Conservation (phyloP, 2,888 invertebrate species). For the Lasioglossum lativentre region DNA sequence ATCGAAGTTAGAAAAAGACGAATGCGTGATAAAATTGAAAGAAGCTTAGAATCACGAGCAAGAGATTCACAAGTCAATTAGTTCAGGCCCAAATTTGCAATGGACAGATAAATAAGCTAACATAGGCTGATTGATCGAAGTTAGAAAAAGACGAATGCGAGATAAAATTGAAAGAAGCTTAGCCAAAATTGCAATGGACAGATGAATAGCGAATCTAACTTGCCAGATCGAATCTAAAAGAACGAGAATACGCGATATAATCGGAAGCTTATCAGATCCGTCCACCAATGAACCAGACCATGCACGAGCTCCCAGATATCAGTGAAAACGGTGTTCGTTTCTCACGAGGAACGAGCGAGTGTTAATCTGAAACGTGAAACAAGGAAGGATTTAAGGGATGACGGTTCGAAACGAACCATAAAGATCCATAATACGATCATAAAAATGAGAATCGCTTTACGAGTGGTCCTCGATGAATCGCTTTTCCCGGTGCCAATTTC, state of each 20-base stretch:
- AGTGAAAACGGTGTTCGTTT: background rate
- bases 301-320: background rate
- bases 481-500: background rate
- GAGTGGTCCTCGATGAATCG: background rate
- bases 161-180: no score
- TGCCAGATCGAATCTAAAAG: no score
- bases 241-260: background rate
- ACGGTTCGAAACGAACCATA: background rate
- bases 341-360: background rate
- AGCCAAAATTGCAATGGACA: no score
- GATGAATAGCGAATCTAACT: no score
- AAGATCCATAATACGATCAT: background rate
- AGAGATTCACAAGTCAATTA: no score
- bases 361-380: background rate
- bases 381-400: background rate
- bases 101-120: no score
- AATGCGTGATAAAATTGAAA: no score
- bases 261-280: background rate
- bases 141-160: no score
- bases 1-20: no score
- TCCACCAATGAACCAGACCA: background rate
- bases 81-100: no score
- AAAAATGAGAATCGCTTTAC: background rate
- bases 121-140: no score
- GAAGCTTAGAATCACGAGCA: no score